Conservation (phyloP, 2,888 invertebrate species). For the Melipona beecheii region DNA sequence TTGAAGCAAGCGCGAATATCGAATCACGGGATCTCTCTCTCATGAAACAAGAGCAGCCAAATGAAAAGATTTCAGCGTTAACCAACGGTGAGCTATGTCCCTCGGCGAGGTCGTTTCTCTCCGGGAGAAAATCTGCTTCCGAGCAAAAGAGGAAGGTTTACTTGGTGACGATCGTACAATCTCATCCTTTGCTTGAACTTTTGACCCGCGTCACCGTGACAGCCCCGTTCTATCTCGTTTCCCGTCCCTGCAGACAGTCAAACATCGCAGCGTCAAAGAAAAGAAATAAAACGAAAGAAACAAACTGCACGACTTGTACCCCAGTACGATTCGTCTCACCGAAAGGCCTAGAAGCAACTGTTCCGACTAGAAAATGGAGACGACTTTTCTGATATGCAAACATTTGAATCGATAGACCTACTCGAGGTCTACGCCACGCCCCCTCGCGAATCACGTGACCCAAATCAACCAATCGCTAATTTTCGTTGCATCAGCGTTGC, state of each 20-base stretch:
- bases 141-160: neutral
- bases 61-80: slow-evolving; percentile 12
- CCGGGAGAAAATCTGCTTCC: neutral
- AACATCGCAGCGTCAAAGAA: neutral
- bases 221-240: neutral
- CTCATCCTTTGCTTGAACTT: slow-evolving; percentile 11
- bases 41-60: neutral
- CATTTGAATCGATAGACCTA: too few species aligned
- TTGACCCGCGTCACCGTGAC: neutral
- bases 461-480: too few species aligned
- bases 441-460: too few species aligned
- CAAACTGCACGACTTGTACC: too few species aligned
- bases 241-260: neutral
- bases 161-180: neutral
- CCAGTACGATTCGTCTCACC: too few species aligned
- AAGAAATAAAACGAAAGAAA: neutral
- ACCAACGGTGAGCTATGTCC: neutral
- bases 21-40: neutral
- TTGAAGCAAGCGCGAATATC: neutral
- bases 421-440: too few species aligned
- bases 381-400: too few species aligned
- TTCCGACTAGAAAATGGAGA: too few species aligned
- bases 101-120: neutral
- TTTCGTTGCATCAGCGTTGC: too few species aligned
- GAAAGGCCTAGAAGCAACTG: too few species aligned